Percentiles rank a stretch among this genome's conserved stretches.
These are phyloP conservation scores for Polypedilum vanderplanki DNA, from an alignment of 1,140 invertebrate species.

Conservation along the genomic window DNA sequence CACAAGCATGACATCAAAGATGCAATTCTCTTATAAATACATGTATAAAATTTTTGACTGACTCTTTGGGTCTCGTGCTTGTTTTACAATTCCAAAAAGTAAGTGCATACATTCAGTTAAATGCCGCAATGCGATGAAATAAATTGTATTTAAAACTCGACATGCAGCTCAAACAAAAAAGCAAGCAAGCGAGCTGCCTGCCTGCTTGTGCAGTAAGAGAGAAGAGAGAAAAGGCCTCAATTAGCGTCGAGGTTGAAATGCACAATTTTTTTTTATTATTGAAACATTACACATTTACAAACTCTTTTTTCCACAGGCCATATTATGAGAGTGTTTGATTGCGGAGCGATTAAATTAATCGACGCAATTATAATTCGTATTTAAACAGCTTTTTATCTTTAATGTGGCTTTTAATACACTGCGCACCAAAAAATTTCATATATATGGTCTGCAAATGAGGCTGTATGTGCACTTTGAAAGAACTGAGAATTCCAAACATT, in stretches of 20 bases:
- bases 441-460: background rate
- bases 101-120: slow-evolving; percentile 13
- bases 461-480: background rate
- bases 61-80: background rate
- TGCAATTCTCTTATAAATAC: too few relatives aligned
- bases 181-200: background rate
- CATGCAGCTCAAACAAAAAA: background rate
- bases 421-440: background rate
- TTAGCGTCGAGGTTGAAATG: slow-evolving; percentile 11
- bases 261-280: slow-evolving; percentile 12
- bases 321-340: slow-evolving; percentile 14
- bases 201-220: background rate
- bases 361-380: slow-evolving; percentile 18
- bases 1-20: slow-evolving; percentile 10
- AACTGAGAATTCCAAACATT: background rate
- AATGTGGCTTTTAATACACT: background rate
- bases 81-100: background rate
- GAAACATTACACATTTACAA: too few relatives aligned
- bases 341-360: slow-evolving; percentile 16
- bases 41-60: background rate
- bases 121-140: slow-evolving; percentile 11
- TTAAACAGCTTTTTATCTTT: slow-evolving; percentile 9
- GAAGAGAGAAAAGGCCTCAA: background rate
- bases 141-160: slow-evolving; percentile 7
- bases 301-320: slow-evolving; percentile 16